Conservation (phyloP, 2,113 vertebrate species). For the Zingel zingel region DNA sequence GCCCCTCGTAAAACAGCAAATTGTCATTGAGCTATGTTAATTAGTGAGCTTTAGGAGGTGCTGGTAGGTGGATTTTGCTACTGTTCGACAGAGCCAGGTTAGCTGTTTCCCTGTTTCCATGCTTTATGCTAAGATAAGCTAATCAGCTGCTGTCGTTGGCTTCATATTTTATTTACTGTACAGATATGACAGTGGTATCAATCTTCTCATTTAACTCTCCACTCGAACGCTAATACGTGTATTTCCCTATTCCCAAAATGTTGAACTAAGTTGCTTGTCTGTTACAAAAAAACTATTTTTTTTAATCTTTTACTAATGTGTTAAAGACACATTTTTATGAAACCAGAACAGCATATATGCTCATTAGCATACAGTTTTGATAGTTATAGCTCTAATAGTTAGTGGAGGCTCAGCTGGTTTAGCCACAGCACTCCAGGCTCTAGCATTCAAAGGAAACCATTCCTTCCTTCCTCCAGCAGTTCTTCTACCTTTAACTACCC, state of each 20-base stretch:
- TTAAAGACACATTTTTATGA: not conserved
- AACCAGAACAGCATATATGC: not conserved
- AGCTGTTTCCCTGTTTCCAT: not conserved
- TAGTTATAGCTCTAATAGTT: not conserved
- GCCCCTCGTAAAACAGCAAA: slow-evolving; percentile 7
- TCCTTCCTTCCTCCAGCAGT: slow-evolving; percentile 28
- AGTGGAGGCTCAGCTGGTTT: slow-evolving; percentile 44
- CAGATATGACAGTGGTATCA: not conserved
- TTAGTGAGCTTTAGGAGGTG: not conserved
- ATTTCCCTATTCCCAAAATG: not conserved
- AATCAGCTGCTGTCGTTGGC: not conserved
- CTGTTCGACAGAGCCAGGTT: not conserved
- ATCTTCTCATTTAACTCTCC: not conserved
- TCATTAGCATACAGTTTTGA: slow-evolving; percentile 54
- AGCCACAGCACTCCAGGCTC: slow-evolving; percentile 46
- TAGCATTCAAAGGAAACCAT: slow-evolving; percentile 61
- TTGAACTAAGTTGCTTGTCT: not conserved
- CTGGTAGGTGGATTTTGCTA: not conserved
- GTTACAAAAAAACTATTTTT: not conserved
- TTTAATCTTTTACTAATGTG: not conserved
- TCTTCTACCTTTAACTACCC: slow-evolving; percentile 59
- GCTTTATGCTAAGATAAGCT: not conserved
- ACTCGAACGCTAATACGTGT: not conserved
- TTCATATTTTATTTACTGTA: not conserved
- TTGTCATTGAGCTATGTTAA: slow-evolving; percentile 7